Percentiles rank a stretch among this genome's conserved stretches.
phyloP scores from a whole-genome alignment of 2,113 vertebrate species.

The Murina feae region DNA sequence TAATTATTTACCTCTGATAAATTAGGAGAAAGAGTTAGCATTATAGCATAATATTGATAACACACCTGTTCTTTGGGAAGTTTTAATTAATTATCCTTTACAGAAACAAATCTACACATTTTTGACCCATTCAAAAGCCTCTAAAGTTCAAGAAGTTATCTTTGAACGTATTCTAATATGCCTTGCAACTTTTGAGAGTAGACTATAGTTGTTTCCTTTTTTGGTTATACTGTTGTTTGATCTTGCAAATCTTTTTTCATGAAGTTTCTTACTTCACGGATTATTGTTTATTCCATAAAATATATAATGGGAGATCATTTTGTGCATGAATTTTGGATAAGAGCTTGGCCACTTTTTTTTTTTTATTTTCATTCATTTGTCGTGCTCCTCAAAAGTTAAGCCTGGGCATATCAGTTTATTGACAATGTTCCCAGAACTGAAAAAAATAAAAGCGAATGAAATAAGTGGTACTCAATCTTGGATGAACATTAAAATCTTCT shows the following conservation, averaged over 20 bases:
- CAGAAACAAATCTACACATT: not conserved
- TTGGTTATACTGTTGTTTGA: not conserved
- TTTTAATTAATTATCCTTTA: not conserved
- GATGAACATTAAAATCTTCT: not conserved
- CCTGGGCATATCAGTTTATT: not conserved
- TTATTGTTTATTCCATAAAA: not conserved
- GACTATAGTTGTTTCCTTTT: not conserved
- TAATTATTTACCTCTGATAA: not conserved
- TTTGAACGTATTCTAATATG: not conserved
- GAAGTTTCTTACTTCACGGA: not conserved
- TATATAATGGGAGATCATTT: not conserved
- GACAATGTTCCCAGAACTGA: not conserved
- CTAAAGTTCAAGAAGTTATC: not conserved
- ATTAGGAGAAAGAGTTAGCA: not conserved
- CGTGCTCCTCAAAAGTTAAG: not conserved
- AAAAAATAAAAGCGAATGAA: not conserved
- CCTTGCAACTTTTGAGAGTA: not conserved
- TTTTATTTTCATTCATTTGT: constrained; percentile 13
- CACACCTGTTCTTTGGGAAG: not conserved
- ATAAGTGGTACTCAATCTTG: not conserved
- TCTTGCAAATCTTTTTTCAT: not conserved
- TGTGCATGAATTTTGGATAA: not conserved
- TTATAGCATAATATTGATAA: not conserved
- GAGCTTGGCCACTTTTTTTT: not conserved
- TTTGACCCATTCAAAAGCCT: not conserved